These are phyloP conservation scores for Chymomyza caudatula DNA, from an alignment of 2,888 invertebrate species.

Conservation along the genomic window DNA sequence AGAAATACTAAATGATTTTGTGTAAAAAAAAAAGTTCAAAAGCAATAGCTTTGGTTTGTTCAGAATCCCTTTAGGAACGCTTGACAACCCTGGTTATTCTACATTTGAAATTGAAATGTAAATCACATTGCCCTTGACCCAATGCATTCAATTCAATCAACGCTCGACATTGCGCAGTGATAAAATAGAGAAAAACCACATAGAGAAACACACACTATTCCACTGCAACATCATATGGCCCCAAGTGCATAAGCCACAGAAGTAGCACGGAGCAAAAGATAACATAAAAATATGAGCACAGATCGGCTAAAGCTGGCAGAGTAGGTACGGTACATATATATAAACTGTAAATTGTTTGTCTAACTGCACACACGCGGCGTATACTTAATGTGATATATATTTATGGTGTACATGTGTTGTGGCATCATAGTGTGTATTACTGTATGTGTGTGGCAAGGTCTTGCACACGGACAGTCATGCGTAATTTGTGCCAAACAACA, in stretches of 20 bases:
- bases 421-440: background rate
- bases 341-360: background rate
- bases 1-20: no score
- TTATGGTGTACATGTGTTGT: slow-evolving; percentile 15
- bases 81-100: background rate
- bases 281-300: background rate
- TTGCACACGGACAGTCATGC: slow-evolving; percentile 15
- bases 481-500: slow-evolving; percentile 45
- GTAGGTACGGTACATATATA: background rate
- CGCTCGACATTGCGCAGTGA: background rate
- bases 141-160: slow-evolving; percentile 30
- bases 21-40: no score
- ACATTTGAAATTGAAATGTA: slow-evolving; percentile 55
- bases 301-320: background rate
- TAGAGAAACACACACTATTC: background rate
- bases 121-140: slow-evolving; percentile 60
- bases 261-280: background rate
- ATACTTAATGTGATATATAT: slow-evolving; percentile 15
- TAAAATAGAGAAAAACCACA: background rate
- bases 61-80: background rate
- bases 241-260: background rate
- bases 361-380: slow-evolving; percentile 19
- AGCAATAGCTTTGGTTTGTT: background rate
- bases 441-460: background rate
- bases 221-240: background rate